Conservation (phyloP, 2,888 invertebrate genomes). For the Abscondita cerata region DNA sequence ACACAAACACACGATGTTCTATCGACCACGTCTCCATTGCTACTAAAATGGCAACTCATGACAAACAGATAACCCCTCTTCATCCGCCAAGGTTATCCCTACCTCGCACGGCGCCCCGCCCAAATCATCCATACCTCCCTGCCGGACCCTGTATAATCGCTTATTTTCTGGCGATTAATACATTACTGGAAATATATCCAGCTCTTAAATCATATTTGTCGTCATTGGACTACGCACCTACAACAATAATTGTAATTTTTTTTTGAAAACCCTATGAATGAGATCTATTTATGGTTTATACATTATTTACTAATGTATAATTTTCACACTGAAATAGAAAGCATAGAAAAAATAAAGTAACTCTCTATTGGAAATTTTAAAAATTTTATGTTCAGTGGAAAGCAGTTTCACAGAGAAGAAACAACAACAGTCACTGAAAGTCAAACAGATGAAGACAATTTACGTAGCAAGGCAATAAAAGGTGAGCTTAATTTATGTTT, state of each 20-base stretch:
- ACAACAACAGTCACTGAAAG: not conserved
- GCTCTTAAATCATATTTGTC: not conserved
- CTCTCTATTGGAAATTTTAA: not conserved
- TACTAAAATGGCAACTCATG: too few relatives aligned
- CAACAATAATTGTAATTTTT: not conserved
- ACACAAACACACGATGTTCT: too few relatives aligned
- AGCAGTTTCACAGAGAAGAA: not conserved
- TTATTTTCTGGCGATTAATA: slow-evolving; percentile 1
- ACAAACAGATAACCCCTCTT: too few relatives aligned
- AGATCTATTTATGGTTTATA: not conserved
- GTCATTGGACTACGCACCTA: not conserved
- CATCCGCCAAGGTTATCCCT: too few relatives aligned
- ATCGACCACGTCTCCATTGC: too few relatives aligned
- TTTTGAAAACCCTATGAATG: slow-evolving; percentile 3
- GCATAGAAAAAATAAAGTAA: not conserved
- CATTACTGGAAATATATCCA: not conserved
- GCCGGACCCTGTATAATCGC: too few relatives aligned
- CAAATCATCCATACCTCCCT: too few relatives aligned
- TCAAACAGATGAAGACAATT: not conserved
- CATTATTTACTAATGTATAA: slow-evolving; percentile 6
- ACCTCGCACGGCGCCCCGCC: too few relatives aligned
- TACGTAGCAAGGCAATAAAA: not conserved
- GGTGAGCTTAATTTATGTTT: not conserved
- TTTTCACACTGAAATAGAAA: not conserved
- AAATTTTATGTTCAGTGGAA: not conserved